Percentiles rank a stretch among this genome's conserved stretches.
Conservation (phyloP, 2,113 vertebrate species). For the Melozone crissalis region DNA sequence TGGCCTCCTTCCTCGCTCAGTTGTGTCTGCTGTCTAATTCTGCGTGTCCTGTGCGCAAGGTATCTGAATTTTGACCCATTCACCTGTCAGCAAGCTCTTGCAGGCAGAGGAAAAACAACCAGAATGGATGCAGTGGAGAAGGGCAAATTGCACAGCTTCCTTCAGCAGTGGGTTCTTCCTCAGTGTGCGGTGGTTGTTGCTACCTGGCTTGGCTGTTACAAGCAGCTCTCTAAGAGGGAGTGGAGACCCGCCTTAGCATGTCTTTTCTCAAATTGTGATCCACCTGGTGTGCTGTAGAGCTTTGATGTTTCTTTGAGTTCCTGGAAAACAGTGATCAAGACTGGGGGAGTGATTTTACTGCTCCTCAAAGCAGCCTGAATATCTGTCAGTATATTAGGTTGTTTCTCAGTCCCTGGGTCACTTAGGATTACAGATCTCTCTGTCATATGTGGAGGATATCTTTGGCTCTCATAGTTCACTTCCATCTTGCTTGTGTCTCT, state of each 20-base stretch:
- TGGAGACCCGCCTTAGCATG: not conserved
- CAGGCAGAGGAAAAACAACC: not conserved
- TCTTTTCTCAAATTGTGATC: not conserved
- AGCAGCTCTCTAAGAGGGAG: not conserved
- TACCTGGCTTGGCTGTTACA: fast-evolving
- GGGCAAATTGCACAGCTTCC: not conserved
- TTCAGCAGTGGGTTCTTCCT: not conserved
- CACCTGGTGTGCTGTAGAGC: not conserved
- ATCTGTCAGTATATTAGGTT: not conserved
- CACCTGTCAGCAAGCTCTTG: not conserved
- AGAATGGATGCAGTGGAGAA: not conserved
- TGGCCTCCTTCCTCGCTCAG: not conserved
- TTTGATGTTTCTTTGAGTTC: not conserved
- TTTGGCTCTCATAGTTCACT: not conserved
- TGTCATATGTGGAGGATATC: not conserved
- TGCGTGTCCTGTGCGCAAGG: not conserved
- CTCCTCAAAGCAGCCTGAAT: not conserved
- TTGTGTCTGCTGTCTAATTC: not conserved
- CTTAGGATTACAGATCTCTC: not conserved
- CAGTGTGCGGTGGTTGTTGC: not conserved
- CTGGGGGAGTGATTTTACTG: not conserved
- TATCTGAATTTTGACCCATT: not conserved
- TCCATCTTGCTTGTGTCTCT: not conserved
- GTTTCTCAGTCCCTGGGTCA: not conserved
- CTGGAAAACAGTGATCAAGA: not conserved